phyloP scores from a whole-genome alignment of 2,888 invertebrate species.

The Antheraea assamensis region DNA sequence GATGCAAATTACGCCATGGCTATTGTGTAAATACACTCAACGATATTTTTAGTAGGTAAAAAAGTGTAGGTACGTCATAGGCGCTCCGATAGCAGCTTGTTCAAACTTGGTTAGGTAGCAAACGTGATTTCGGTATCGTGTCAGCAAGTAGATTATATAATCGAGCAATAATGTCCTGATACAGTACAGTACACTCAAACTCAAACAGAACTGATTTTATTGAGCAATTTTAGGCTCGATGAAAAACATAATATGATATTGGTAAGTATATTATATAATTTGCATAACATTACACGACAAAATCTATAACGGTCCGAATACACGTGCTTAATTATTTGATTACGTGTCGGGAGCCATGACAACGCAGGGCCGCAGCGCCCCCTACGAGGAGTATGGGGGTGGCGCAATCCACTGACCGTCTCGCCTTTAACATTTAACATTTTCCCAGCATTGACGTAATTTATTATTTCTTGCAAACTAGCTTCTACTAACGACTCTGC shows the following conservation, averaged over 20 bases:
- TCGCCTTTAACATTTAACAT: background rate
- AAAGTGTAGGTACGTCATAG: no score
- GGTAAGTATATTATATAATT: background rate
- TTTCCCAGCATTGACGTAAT: background rate
- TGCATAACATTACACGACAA: background rate
- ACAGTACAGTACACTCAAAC: no score
- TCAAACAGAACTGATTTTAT: background rate
- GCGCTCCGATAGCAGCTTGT: no score
- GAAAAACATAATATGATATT: background rate
- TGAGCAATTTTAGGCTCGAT: background rate
- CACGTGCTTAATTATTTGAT: background rate
- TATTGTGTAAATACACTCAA: no score
- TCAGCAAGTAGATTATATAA: no score
- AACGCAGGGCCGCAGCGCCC: slow-evolving; percentile 2
- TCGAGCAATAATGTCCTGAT: no score
- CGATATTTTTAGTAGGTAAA: no score
- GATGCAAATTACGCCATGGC: no score
- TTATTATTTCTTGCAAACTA: background rate
- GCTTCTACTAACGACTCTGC: background rate
- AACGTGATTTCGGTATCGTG: no score
- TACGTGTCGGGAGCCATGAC: slow-evolving; percentile 15
- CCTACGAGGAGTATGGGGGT: background rate
- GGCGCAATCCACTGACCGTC: background rate
- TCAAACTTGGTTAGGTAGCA: no score
- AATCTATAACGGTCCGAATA: background rate